A percentile compares a stretch with the other conserved stretches of the same genome.
Evolutionary conservation across 2,888 invertebrate species (phyloP).

Genomic region (Pollenia amentaria): DNA sequence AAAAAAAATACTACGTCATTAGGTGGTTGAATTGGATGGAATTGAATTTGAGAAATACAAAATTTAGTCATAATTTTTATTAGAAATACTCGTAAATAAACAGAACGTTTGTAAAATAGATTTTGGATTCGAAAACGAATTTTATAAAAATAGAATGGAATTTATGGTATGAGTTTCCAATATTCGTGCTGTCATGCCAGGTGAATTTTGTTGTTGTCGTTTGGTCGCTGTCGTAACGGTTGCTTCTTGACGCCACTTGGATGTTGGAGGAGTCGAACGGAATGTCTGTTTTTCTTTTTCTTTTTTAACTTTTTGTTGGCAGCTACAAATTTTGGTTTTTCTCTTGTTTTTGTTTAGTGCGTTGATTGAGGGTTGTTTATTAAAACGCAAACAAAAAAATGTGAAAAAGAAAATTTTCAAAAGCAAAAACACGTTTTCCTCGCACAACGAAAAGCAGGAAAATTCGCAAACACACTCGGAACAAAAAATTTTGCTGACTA

Average conservation of each 20-base stretch:
- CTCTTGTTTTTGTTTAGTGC: constrained; percentile 1
- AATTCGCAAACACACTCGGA: constrained; percentile 30
- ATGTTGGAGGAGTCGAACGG: constrained; percentile 60
- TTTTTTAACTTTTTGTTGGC: constrained; percentile 23
- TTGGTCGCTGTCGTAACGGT: constrained; percentile 23
- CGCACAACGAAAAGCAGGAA: constrained; percentile 23
- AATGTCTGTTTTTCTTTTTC: constrained; percentile 40
- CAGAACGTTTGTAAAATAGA: neutral
- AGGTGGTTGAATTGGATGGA: constrained; percentile 27
- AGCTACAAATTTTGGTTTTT: constrained; percentile 8
- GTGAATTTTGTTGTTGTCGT: constrained; percentile 55
- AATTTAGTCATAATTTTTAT: constrained; percentile 20
- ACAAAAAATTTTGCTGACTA: constrained; percentile 58
- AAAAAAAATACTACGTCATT: constrained; percentile 31
- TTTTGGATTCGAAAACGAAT: neutral
- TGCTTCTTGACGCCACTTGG: constrained; percentile 41
- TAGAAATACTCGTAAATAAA: neutral
- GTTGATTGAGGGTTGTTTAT: constrained; percentile 51
- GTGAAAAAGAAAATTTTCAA: constrained; percentile 33
- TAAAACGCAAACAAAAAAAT: constrained; percentile 28
- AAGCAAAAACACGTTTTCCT: neutral
- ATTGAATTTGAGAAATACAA: constrained; percentile 1
- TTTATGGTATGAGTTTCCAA: constrained; percentile 38
- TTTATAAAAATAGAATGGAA: constrained; percentile 64
- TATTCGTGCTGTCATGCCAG: constrained; percentile 31